phyloP scores from a whole-genome alignment of 2,113 vertebrate species.

The Sinosuthora webbiana region DNA sequence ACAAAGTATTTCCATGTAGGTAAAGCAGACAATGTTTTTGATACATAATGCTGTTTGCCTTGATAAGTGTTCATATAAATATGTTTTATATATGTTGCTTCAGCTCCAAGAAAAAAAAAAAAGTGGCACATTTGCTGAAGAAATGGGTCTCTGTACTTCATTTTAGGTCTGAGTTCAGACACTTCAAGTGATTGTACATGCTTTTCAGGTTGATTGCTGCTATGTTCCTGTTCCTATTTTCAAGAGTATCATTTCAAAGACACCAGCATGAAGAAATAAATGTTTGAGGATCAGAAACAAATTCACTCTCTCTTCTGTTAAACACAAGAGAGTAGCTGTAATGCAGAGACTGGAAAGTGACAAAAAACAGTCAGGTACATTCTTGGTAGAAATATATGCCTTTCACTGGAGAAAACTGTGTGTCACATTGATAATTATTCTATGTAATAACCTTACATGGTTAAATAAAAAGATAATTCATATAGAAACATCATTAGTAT shows the following conservation, averaged over 20 bases:
- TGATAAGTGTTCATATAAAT: neutral
- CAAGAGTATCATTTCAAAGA: neutral
- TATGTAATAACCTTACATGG: neutral
- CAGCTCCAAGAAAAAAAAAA: neutral
- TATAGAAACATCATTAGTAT: neutral
- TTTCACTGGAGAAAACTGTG: neutral
- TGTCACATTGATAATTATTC: neutral
- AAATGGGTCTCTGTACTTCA: neutral
- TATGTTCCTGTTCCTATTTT: neutral
- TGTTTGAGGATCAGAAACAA: neutral
- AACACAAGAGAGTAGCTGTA: neutral
- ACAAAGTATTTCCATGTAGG: neutral
- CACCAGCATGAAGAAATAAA: neutral
- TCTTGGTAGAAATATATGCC: neutral
- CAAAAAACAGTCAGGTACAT: neutral
- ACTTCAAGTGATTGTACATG: neutral
- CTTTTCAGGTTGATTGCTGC: neutral
- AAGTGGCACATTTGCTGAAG: neutral
- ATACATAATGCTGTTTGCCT: neutral
- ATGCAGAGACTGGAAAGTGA: neutral
- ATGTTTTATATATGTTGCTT: neutral
- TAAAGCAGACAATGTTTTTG: neutral
- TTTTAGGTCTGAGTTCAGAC: neutral
- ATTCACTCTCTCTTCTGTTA: neutral
- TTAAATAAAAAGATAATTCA: neutral